phyloP scores from a whole-genome alignment of 2,888 invertebrate species.

The Lamellibrachia satsuma region DNA sequence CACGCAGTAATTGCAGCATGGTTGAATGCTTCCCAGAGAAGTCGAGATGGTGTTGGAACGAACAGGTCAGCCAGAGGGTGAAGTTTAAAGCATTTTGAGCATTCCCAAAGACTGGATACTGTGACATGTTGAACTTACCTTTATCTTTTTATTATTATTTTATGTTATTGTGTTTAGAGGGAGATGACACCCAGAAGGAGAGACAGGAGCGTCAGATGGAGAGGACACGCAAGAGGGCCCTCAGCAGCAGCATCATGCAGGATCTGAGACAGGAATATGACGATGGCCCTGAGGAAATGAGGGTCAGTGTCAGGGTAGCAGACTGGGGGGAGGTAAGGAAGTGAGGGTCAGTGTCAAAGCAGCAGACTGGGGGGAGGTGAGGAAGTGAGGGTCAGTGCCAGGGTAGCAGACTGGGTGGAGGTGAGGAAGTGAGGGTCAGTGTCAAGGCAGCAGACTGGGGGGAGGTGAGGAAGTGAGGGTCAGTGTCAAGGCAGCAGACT shows the following conservation, averaged over 20 bases:
- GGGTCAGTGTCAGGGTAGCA: constrained; percentile 24
- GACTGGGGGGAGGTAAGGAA: too few relatives aligned
- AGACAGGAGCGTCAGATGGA: constrained; percentile 30
- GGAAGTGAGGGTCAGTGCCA: neutral
- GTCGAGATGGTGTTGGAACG: too few relatives aligned
- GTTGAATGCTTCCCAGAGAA: too few relatives aligned
- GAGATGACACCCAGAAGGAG: constrained; percentile 33
- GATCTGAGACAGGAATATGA: constrained; percentile 34
- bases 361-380: too few relatives aligned
- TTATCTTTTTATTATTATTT: neutral
- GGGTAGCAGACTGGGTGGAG: too few relatives aligned
- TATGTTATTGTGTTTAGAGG: constrained; percentile 29
- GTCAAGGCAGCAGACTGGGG: too few relatives aligned
- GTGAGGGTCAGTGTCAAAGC: too few relatives aligned
- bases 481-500: neutral
- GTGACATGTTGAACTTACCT: too few relatives aligned
- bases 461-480: neutral
- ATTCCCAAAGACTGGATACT: too few relatives aligned
- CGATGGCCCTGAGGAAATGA: constrained; percentile 40
- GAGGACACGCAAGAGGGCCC: constrained; percentile 31
- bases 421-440: neutral
- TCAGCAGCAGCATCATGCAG: constrained; percentile 36
- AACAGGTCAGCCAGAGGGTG: too few relatives aligned
- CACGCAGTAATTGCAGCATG: too few relatives aligned
- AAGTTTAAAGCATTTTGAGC: too few relatives aligned